Conservation (phyloP, 2,113 vertebrate genomes). For the Mus spicilegus region DNA sequence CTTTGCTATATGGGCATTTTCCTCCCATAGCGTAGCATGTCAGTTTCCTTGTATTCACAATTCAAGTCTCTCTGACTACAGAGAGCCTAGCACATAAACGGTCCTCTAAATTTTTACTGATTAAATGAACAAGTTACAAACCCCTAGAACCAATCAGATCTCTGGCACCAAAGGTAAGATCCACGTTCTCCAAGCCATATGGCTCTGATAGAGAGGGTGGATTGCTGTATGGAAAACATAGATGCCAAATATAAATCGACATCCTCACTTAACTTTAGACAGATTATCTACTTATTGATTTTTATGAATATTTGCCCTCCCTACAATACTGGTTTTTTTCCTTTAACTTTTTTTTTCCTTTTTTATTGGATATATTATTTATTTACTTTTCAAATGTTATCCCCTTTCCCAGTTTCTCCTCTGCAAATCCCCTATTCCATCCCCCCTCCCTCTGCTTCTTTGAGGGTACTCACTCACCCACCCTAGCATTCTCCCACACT, state of each 20-base stretch:
- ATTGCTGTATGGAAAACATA: neutral
- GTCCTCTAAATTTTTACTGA: neutral
- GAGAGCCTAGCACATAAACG: neutral
- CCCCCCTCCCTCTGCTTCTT: too few species aligned
- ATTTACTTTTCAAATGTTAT: too few species aligned
- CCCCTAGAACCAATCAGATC: neutral
- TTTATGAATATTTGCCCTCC: constrained; percentile 70
- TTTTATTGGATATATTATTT: too few species aligned
- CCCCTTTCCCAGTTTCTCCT: too few species aligned
- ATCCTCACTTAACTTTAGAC: constrained; percentile 24
- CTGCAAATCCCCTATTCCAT: too few species aligned
- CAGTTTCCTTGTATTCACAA: neutral
- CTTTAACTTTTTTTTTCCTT: constrained; percentile 55
- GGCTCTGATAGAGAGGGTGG: neutral
- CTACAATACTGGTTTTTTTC: constrained; percentile 54
- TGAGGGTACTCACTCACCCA: too few species aligned
- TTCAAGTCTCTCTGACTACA: neutral
- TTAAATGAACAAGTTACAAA: neutral
- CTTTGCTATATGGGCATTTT: neutral
- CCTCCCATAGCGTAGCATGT: neutral
- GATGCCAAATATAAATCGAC: neutral
- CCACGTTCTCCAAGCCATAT: neutral
- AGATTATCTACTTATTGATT: constrained; percentile 75
- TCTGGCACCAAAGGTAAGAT: neutral
- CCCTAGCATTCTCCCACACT: too few species aligned